Evolutionary conservation across 2,113 vertebrate species (phyloP).

Genomic region (Crocuta crocuta): DNA sequence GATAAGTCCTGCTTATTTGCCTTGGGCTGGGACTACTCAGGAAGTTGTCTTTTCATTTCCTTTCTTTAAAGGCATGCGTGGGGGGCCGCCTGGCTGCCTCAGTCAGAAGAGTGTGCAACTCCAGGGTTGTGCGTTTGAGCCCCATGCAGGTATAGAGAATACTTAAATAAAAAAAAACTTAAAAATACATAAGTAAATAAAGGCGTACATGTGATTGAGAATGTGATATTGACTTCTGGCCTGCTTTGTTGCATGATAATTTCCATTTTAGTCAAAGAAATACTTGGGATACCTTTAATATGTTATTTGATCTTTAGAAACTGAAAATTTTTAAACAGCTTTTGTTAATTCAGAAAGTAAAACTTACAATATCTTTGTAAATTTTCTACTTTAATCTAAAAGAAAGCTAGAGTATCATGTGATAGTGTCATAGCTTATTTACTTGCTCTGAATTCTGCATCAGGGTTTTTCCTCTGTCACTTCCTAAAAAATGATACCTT

Average conservation of each 20-base stretch:
- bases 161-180: background rate
- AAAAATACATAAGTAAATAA: background rate
- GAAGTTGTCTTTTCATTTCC: background rate
- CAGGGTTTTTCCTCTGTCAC: background rate
- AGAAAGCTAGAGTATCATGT: background rate
- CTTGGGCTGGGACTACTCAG: background rate
- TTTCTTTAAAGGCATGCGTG: background rate
- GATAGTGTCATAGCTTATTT: background rate
- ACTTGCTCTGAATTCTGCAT: background rate
- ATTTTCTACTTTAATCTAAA: background rate
- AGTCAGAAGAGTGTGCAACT: background rate
- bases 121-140: background rate
- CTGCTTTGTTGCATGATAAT: background rate
- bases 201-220: background rate
- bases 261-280: background rate
- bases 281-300: background rate
- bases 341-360: constrained; percentile 19
- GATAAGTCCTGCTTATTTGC: background rate
- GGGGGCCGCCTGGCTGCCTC: background rate
- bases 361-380: background rate
- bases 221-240: background rate
- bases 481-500: background rate
- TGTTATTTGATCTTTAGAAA: constrained; percentile 18
- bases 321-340: background rate
- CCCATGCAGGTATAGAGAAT: background rate